These are phyloP conservation scores for Polypedilum pembai DNA, from an alignment of 1,140 invertebrate genomes.

Conservation along the genomic window DNA sequence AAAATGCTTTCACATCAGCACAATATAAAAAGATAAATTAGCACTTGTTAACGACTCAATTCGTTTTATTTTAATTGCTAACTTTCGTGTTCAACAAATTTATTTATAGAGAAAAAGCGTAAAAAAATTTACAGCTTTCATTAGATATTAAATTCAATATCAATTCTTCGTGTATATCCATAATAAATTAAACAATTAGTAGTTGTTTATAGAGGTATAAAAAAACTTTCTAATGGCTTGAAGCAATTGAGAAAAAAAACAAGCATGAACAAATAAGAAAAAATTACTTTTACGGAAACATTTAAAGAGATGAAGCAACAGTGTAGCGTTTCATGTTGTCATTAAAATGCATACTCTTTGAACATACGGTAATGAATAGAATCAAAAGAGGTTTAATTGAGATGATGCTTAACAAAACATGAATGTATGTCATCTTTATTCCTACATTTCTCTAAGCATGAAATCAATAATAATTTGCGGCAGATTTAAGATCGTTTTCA, in stretches of 20 bases:
- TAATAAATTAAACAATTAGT: constrained; percentile 14
- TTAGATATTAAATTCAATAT: not conserved
- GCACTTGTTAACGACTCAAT: not conserved
- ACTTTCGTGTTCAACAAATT: not conserved
- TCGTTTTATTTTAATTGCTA: not conserved
- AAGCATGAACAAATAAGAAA: not conserved
- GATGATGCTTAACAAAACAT: not conserved
- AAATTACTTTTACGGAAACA: not conserved
- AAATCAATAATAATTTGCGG: too few species aligned
- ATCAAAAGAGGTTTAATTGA: not conserved
- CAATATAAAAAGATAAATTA: not conserved
- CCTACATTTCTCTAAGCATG: too few species aligned
- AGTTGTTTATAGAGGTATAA: not conserved
- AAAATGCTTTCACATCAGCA: not conserved
- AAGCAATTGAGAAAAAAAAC: not conserved
- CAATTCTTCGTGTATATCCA: constrained; percentile 2
- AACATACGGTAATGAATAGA: too few species aligned
- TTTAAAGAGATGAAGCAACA: not conserved
- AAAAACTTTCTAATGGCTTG: not conserved
- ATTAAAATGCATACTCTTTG: not conserved
- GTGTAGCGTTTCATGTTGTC: not conserved
- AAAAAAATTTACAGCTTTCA: not conserved
- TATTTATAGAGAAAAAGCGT: not conserved
- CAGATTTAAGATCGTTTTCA: too few species aligned
- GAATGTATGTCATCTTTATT: too few species aligned